Percentiles rank a stretch among this genome's conserved stretches.
Conservation (phyloP, 2,113 vertebrate genomes). For the Chlamydotis undulata region DNA sequence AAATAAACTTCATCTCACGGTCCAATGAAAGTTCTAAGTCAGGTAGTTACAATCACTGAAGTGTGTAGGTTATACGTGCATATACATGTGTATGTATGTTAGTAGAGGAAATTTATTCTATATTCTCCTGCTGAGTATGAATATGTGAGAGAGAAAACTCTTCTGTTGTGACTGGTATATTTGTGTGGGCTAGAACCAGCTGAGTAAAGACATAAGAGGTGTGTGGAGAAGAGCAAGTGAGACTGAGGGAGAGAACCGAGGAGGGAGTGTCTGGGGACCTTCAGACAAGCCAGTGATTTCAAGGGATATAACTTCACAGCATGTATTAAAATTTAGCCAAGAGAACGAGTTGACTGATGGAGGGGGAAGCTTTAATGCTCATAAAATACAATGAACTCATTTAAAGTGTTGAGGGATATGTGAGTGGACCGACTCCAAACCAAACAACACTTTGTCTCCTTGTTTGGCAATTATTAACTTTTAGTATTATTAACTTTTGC, state of each 20-base stretch:
- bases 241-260: background rate
- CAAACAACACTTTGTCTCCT: background rate
- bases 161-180: background rate
- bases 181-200: background rate
- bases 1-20: background rate
- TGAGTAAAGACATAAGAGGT: background rate
- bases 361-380: background rate
- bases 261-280: background rate
- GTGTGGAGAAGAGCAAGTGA: background rate
- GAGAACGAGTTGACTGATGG: background rate
- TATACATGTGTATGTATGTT: background rate
- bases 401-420: background rate
- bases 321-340: slow-evolving; percentile 18
- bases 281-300: background rate
- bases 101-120: background rate
- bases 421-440: background rate
- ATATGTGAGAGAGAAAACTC: background rate
- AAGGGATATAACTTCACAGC: slow-evolving; percentile 1
- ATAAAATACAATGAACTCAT: slow-evolving; percentile 36
- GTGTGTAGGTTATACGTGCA: background rate
- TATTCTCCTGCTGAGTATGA: background rate
- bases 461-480: slow-evolving; percentile 27
- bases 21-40: background rate
- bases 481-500: background rate
- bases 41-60: background rate